These are phyloP conservation scores for Andrena minutula DNA, from an alignment of 2,888 invertebrate species.

Conservation along the genomic window DNA sequence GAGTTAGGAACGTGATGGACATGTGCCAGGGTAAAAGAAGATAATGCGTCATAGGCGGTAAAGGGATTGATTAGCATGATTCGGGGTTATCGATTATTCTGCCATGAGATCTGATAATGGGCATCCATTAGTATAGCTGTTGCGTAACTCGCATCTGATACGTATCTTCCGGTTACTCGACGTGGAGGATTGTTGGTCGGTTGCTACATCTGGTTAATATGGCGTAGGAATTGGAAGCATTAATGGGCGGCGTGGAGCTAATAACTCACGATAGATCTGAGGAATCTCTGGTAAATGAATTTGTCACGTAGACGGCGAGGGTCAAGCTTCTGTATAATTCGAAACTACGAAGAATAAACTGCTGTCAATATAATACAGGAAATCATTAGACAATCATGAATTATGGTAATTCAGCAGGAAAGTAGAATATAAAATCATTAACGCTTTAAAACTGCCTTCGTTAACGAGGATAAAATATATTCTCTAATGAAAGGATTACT, in stretches of 20 bases:
- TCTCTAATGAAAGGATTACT: too few species aligned
- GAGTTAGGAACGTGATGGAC: too few species aligned
- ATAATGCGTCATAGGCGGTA: not conserved
- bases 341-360: not conserved
- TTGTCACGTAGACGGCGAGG: not conserved
- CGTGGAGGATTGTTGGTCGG: not conserved
- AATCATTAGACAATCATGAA: not conserved
- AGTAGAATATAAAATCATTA: not conserved
- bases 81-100: conserved; percentile 17
- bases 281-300: not conserved
- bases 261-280: not conserved
- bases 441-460: not conserved
- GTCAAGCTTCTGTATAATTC: not conserved
- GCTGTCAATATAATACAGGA: not conserved
- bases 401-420: not conserved
- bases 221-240: not conserved
- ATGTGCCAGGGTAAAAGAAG: conserved; percentile 1
- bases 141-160: not conserved
- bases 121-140: not conserved
- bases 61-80: conserved; percentile 10
- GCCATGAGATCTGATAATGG: conserved; percentile 22
- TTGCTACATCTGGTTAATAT: not conserved
- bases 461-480: not conserved
- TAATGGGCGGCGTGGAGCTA: not conserved
- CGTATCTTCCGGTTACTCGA: not conserved